These are phyloP conservation scores for Myrmecobius fasciatus DNA, from an alignment of 2,113 vertebrate genomes.

Conservation along the genomic window DNA sequence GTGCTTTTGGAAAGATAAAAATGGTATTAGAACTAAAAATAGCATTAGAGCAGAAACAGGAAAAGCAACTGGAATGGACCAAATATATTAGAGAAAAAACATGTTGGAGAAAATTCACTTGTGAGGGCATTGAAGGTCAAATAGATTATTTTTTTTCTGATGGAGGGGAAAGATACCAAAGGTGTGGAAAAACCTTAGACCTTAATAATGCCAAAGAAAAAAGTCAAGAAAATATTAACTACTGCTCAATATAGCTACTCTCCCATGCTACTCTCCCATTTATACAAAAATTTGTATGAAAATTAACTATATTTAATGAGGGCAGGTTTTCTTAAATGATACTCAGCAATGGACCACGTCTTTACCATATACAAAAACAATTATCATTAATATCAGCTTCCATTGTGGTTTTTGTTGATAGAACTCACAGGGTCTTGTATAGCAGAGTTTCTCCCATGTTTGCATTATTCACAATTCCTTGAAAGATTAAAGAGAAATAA, in stretches of 20 bases:
- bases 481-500: background rate
- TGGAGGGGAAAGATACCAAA: too few relatives aligned
- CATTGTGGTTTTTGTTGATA: background rate
- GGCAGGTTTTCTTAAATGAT: background rate
- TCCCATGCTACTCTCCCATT: background rate
- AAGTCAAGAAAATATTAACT: background rate
- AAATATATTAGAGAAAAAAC: too few relatives aligned
- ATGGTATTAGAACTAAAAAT: too few relatives aligned
- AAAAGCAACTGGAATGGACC: too few relatives aligned
- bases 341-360: background rate
- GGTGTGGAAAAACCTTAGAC: too few relatives aligned
- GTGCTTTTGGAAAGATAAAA: too few relatives aligned
- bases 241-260: too few relatives aligned
- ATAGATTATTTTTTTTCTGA: too few relatives aligned
- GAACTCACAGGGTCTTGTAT: background rate
- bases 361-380: background rate
- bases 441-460: background rate
- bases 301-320: background rate
- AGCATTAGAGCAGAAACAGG: too few relatives aligned
- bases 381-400: background rate
- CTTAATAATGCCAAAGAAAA: too few relatives aligned
- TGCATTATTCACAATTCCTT: background rate
- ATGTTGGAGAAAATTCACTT: too few relatives aligned
- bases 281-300: background rate
- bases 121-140: too few relatives aligned